phyloP scores from a whole-genome alignment of 2,888 invertebrate genomes.

The Tuberolachnus salignus region DNA sequence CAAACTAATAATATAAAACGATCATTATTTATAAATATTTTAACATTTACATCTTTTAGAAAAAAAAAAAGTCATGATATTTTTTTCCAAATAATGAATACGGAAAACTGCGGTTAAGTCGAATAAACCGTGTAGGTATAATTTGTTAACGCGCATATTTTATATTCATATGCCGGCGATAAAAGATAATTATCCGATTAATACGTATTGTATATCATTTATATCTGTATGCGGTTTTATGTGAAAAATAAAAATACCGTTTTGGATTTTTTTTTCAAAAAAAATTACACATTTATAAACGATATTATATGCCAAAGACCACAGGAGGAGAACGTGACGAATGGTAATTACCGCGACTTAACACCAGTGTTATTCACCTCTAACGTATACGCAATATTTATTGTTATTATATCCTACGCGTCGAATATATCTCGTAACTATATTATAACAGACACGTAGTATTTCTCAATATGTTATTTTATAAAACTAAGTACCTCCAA shows the following conservation, averaged over 20 bases:
- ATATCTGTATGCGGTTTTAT: neutral
- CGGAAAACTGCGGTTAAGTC: too few species aligned
- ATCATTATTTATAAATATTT: too few species aligned
- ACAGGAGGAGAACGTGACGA: slow-evolving; percentile 17
- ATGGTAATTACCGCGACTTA: slow-evolving; percentile 13
- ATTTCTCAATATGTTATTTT: neutral
- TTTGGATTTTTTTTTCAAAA: neutral
- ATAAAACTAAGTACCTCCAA: neutral
- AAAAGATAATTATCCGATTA: neutral
- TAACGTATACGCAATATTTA: neutral
- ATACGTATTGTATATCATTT: neutral
- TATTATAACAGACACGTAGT: neutral
- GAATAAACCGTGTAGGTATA: neutral
- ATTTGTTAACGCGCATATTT: neutral
- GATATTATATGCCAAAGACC: neutral
- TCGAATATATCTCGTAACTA: neutral
- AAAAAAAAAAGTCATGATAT: neutral
- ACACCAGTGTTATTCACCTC: neutral
- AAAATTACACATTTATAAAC: too few species aligned
- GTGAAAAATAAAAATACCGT: slow-evolving; percentile 16
- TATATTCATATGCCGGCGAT: neutral
- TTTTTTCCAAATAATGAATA: too few species aligned
- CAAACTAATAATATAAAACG: too few species aligned
- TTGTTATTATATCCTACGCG: neutral
- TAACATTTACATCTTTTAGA: neutral